phyloP scores from a whole-genome alignment of 2,888 invertebrate species.

The Ariolimax columbianus region DNA sequence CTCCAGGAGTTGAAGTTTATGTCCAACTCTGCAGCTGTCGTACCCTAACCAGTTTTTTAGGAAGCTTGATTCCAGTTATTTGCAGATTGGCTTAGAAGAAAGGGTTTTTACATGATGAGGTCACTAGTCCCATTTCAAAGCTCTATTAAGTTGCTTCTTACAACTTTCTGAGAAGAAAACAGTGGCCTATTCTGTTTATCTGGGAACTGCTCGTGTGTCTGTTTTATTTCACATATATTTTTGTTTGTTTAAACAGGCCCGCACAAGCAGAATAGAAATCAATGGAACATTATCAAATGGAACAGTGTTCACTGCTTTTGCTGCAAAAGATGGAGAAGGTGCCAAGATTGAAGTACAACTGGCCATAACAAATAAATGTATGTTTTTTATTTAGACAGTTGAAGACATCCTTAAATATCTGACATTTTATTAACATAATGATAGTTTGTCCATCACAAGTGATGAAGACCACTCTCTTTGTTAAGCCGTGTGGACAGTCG shows the following conservation, averaged over 20 bases:
- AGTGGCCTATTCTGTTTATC: not conserved
- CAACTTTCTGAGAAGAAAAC: no score
- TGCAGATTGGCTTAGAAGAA: not conserved
- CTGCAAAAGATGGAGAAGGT: slow-evolving; percentile 48
- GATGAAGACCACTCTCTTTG: no score
- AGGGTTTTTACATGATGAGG: not conserved
- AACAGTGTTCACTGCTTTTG: slow-evolving; percentile 60
- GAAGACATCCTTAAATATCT: not conserved
- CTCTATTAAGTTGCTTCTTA: no score
- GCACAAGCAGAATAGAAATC: not conserved
- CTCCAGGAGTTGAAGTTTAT: no score
- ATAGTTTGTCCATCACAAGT: no score
- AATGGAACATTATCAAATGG: slow-evolving; percentile 48
- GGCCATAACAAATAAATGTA: slow-evolving; percentile 34
- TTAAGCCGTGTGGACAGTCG: no score
- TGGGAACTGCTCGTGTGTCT: not conserved
- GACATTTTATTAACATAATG: not conserved
- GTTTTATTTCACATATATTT: not conserved
- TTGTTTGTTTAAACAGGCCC: not conserved
- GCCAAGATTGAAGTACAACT: slow-evolving; percentile 55
- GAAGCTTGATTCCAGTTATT: no score
- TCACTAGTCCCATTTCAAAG: no score
- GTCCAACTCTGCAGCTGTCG: no score
- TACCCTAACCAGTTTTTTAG: no score
- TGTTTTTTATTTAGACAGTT: not conserved